Base-by-base conservation (phyloP, 2,113 vertebrate species). In the Ramphastos sulfuratus region DNA sequence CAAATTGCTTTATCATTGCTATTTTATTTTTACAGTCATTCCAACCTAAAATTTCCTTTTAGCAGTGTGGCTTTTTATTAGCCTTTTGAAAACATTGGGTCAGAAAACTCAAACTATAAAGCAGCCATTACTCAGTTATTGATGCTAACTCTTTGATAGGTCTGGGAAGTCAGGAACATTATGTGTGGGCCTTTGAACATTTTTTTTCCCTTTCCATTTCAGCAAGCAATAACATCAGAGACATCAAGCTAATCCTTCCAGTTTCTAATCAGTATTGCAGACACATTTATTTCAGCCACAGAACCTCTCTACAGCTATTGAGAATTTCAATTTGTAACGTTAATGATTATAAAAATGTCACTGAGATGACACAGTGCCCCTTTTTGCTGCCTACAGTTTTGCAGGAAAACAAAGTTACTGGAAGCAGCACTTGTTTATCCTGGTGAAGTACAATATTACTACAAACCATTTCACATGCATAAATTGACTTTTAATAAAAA, bases 291-390 rank as follows among this genome's bases (percentile, higher is more conserved):
- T 93, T 93, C 82, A 69, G 61, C 12, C 15, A 65, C 72, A 14
- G 69, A 94, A 48, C 54, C 56, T 89, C 60, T 94, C 67, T 81
- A 33, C 73, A 85, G 82, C 69, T 83, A 92, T 77, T 83, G 82
- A 88, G 76, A 94, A 93, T 92, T 94, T 90, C 61, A 92, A 88
- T 74, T 78, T 90, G 89, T 94, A 94, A 81, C 1, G 3, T 56
- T 96, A 95, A 96, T 90, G 87, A 87, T 81, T 71, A 85, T 88
- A 96, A 94, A 94, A 96, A 86, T 88, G 93, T 86, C 93, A 78
- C 64, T 28, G 61, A 65, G 64, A 78, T 92, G 87, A 95, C 85
- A 78, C 48, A 95, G 7, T 89, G 33, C 27, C 54, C 75, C 76
- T 88, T 85, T 69, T 39, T 75, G 9, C 82, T 92, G 55, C 65